Conservation (phyloP, 2,888 invertebrate species). For the Diarsia brunnea region DNA sequence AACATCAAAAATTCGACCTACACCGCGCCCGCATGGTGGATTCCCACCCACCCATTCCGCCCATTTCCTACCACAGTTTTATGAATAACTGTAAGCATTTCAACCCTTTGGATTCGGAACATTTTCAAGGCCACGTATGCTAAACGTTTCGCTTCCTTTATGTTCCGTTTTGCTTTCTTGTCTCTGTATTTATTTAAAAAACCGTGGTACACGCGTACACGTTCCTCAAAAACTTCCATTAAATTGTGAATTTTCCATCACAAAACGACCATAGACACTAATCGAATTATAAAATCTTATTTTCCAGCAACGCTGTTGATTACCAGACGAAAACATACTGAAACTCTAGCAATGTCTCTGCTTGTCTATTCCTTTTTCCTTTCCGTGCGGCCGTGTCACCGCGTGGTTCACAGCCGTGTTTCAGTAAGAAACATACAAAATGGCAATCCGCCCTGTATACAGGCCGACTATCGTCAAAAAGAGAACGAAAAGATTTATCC, state of each 20-base stretch:
- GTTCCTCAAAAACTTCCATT: not conserved
- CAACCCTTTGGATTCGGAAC: too few relatives aligned
- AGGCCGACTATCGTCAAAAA: constrained; percentile 98
- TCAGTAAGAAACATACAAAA: constrained; percentile 90
- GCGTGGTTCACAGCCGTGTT: constrained; percentile 89
- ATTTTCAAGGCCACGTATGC: too few relatives aligned
- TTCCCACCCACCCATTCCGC: too few relatives aligned
- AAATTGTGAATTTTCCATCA: too few relatives aligned
- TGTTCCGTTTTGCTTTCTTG: too few relatives aligned
- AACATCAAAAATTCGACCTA: too few relatives aligned
- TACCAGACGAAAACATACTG: constrained; percentile 75
- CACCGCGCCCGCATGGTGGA: too few relatives aligned
- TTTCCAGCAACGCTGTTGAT: constrained; percentile 28
- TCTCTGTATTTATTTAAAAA: too few relatives aligned
- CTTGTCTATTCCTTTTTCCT: constrained; percentile 88
- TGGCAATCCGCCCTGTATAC: constrained; percentile 97
- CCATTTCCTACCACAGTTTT: too few relatives aligned
- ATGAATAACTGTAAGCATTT: too few relatives aligned
- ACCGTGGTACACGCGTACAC: too few relatives aligned
- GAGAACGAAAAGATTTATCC: constrained; percentile 99
- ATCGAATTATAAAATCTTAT: constrained; percentile 30
- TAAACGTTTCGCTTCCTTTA: too few relatives aligned
- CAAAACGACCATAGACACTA: constrained; percentile 51
- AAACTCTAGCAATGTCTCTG: constrained; percentile 80
- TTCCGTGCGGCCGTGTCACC: constrained; percentile 90